Conservation (phyloP, 2,888 invertebrate genomes). For the Axea sp. region DNA sequence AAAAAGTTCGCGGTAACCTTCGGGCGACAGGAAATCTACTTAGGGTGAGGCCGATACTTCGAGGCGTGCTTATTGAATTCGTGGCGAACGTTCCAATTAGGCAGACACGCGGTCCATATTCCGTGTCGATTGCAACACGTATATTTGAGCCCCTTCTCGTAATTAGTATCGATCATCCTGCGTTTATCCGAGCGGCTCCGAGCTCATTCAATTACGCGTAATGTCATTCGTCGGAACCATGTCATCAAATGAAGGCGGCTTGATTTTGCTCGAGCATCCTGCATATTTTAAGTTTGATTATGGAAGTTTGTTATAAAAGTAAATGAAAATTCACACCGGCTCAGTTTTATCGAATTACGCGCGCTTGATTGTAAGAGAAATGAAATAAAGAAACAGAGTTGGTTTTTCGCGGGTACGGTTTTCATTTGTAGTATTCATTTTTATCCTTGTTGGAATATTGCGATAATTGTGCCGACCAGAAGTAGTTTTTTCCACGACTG, state of each 20-base stretch:
- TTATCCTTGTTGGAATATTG: no score
- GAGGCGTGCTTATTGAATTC: constrained; percentile 58
- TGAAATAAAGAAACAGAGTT: background rate
- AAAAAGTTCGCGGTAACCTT: constrained; percentile 39
- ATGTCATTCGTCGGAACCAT: constrained; percentile 52
- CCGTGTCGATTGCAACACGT: constrained; percentile 59
- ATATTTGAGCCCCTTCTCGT: constrained; percentile 44
- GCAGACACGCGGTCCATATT: constrained; percentile 55
- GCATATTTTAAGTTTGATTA: constrained; percentile 51
- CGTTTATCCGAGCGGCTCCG: constrained; percentile 51
- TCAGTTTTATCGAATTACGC: constrained; percentile 27
- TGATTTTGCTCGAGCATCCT: constrained; percentile 40
- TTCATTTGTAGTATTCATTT: no score
- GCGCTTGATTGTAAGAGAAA: constrained; percentile 6
- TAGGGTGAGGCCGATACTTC: constrained; percentile 50
- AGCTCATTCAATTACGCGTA: constrained; percentile 59
- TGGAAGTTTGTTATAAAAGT: constrained; percentile 52
- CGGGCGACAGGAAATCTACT: constrained; percentile 48
- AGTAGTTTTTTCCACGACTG: no score
- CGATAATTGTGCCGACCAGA: no score
- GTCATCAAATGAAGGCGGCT: constrained; percentile 53
- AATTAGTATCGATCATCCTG: constrained; percentile 59
- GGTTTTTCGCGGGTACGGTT: no score
- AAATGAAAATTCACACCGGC: constrained; percentile 26
- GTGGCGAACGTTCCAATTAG: constrained; percentile 58